Conservation (phyloP, 2,888 invertebrate species). For the Molorchus minor region DNA sequence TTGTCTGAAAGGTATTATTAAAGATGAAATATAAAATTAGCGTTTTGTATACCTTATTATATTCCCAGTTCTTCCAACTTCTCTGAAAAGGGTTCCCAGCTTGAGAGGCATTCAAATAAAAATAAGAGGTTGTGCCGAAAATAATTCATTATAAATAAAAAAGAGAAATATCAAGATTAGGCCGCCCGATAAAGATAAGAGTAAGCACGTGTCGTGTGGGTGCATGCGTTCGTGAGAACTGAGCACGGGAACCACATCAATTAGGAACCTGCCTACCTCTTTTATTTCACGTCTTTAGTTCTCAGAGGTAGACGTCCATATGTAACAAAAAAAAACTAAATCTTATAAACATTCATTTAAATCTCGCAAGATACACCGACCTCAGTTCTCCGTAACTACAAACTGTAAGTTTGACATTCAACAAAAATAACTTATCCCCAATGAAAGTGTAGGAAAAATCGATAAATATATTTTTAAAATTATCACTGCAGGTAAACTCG, state of each 20-base stretch:
- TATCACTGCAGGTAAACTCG: no score
- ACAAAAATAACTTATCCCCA: no score
- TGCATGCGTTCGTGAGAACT: constrained; percentile 52
- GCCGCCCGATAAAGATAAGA: constrained; percentile 43
- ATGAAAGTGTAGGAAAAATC: no score
- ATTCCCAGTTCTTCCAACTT: neutral
- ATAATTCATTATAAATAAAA: constrained; percentile 26
- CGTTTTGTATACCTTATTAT: neutral
- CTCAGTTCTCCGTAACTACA: no score
- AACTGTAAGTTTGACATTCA: no score
- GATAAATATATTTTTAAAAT: no score
- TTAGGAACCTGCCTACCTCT: constrained; percentile 43
- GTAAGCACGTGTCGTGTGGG: constrained; percentile 53
- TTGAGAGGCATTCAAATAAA: neutral
- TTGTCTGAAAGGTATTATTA: neutral
- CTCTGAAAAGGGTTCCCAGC: neutral
- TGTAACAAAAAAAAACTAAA: no score
- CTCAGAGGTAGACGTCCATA: constrained; percentile 29
- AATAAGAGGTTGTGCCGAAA: constrained; percentile 17
- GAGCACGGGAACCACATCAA: constrained; percentile 51
- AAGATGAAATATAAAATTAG: neutral
- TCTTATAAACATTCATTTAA: no score
- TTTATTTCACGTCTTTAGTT: constrained; percentile 34
- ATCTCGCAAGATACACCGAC: no score
- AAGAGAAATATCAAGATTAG: constrained; percentile 33